Conservation (phyloP, 2,113 vertebrate species). For the Sapayoa aenigma region DNA sequence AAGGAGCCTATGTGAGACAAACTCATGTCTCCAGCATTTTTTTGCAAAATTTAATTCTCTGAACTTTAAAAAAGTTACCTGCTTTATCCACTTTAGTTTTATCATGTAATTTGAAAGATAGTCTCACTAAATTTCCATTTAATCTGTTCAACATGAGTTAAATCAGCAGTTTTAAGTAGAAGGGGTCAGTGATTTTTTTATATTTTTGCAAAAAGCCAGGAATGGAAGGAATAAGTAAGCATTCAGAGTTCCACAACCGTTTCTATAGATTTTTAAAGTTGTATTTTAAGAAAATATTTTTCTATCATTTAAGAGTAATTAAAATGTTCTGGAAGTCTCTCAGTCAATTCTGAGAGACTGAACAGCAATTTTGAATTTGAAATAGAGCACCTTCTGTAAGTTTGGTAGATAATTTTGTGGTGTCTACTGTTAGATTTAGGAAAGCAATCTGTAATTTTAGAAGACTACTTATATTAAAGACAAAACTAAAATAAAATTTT, state of each 20-base stretch:
- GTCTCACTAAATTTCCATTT: background rate
- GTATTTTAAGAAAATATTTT: slow-evolving; percentile 33
- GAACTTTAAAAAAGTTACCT: background rate
- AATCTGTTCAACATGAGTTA: background rate
- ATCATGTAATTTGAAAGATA: background rate
- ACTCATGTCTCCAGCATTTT: background rate
- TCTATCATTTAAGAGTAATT: background rate
- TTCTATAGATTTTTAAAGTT: background rate
- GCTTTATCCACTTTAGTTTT: background rate
- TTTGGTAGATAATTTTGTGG: background rate
- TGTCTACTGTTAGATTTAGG: background rate
- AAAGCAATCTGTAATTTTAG: background rate
- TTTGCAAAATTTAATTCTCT: background rate
- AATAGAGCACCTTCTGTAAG: background rate
- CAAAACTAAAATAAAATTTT: background rate
- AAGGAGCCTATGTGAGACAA: background rate
- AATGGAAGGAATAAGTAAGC: background rate
- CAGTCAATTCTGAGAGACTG: background rate
- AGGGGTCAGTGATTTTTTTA: background rate
- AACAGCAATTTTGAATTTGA: background rate
- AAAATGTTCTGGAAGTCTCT: slow-evolving; percentile 21
- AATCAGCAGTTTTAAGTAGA: background rate
- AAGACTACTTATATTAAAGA: background rate
- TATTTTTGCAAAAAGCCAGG: background rate
- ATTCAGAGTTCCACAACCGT: background rate